Evolutionary conservation across 1,140 invertebrate species (phyloP).

Genomic region (Drosophila virilis): DNA sequence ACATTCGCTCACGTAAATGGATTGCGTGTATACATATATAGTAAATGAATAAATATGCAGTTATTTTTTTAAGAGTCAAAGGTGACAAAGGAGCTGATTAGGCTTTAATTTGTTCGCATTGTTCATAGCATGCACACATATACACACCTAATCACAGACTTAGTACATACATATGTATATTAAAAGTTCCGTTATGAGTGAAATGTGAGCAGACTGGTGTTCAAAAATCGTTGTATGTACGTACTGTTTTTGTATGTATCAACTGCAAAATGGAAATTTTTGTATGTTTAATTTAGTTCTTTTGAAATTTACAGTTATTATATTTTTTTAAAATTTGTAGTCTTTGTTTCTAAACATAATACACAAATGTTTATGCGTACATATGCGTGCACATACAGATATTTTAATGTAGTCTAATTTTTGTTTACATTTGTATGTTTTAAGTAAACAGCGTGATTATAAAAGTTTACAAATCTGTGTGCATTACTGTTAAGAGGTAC

Average conservation of each 20-base stretch:
- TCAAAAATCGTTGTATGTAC: neutral
- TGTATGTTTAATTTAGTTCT: neutral
- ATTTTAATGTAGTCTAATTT: slow-evolving; percentile 5
- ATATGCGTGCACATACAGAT: neutral
- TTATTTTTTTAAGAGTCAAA: slow-evolving; percentile 1
- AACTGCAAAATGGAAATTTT: neutral
- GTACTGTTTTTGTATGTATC: neutral
- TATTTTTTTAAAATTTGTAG: neutral
- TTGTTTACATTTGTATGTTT: slow-evolving; percentile 10
- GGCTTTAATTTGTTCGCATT: neutral
- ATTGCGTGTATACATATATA: neutral
- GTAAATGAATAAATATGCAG: neutral
- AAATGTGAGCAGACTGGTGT: no score
- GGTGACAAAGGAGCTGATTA: slow-evolving; percentile 5
- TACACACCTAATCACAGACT: neutral
- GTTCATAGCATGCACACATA: neutral
- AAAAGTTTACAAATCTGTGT: neutral
- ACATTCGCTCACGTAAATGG: neutral
- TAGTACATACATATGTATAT: neutral
- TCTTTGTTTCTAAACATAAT: slow-evolving; percentile 8
- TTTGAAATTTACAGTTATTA: neutral
- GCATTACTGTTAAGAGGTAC: neutral
- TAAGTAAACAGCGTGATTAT: neutral
- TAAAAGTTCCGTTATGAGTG: no score
- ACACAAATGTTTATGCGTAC: neutral